These are phyloP conservation scores for Linurgus olivaceus DNA, from an alignment of 2,797 vertebrate species.

Conservation along the genomic window DNA sequence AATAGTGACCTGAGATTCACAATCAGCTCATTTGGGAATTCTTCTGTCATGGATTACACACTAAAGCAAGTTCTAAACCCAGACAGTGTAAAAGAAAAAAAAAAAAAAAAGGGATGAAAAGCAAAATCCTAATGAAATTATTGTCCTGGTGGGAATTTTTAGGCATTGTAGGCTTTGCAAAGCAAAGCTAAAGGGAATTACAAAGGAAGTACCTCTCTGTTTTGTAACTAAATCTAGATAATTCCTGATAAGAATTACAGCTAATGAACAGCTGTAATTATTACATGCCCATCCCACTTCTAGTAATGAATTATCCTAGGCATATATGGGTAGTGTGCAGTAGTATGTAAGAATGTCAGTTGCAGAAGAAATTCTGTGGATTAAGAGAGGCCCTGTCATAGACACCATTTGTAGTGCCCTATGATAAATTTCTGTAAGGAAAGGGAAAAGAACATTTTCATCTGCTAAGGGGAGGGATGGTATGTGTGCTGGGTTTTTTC, in stretches of 20 bases:
- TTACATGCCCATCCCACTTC: background rate
- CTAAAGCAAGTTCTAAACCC: background rate
- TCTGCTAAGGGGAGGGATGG: background rate
- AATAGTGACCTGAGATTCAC: fast-evolving
- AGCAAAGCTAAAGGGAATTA: background rate
- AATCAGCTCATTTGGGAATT: background rate
- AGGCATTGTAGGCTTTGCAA: background rate
- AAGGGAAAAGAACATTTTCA: background rate
- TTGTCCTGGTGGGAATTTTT: background rate
- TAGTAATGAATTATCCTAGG: background rate
- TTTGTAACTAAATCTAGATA: background rate
- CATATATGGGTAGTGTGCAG: background rate
- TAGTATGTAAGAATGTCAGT: background rate
- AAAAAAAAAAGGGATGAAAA: background rate
- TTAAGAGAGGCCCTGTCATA: background rate
- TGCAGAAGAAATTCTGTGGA: background rate
- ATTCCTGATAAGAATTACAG: background rate
- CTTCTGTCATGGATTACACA: background rate
- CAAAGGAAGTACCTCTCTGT: background rate
- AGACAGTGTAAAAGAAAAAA: background rate
- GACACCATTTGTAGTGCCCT: background rate
- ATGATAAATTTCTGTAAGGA: background rate
- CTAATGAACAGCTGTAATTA: background rate
- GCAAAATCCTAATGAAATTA: background rate
- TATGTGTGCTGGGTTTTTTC: background rate